phyloP scores from a whole-genome alignment of 1,140 invertebrate genomes.

The Brachystomella parvula region DNA sequence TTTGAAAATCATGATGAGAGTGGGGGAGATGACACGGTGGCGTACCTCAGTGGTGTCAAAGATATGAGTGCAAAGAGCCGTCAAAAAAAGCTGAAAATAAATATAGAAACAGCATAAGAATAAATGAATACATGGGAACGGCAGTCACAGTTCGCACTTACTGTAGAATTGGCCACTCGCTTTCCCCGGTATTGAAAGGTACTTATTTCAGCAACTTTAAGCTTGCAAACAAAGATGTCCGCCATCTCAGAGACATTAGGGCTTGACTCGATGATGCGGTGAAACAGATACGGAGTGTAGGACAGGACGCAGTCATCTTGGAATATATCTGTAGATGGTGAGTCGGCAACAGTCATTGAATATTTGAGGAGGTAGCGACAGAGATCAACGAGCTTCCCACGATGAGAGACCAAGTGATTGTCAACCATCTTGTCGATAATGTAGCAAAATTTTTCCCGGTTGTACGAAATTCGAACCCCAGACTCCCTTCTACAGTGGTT shows the following conservation, averaged over 20 bases:
- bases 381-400: not conserved
- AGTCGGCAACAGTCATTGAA: not conserved
- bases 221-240: not conserved
- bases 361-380: not conserved
- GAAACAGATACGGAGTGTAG: not conserved
- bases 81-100: conserved; percentile 59
- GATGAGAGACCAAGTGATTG: not conserved
- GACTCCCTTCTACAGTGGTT: too few species aligned
- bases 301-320: not conserved
- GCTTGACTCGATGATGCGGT: not conserved
- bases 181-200: too few species aligned
- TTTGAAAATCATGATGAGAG: conserved; percentile 71
- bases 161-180: too few species aligned
- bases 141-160: too few species aligned
- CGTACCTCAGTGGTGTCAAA: conserved; percentile 83
- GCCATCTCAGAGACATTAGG: not conserved
- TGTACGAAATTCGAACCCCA: too few species aligned
- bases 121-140: not conserved
- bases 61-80: conserved; percentile 65
- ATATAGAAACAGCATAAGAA: not conserved
- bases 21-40: conserved; percentile 76
- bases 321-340: not conserved
- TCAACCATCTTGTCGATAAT: not conserved
- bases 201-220: not conserved
- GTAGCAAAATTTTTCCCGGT: not conserved